Conservation (phyloP, 64 coral and sea anemone species). For the Acropora tenuis region DNA sequence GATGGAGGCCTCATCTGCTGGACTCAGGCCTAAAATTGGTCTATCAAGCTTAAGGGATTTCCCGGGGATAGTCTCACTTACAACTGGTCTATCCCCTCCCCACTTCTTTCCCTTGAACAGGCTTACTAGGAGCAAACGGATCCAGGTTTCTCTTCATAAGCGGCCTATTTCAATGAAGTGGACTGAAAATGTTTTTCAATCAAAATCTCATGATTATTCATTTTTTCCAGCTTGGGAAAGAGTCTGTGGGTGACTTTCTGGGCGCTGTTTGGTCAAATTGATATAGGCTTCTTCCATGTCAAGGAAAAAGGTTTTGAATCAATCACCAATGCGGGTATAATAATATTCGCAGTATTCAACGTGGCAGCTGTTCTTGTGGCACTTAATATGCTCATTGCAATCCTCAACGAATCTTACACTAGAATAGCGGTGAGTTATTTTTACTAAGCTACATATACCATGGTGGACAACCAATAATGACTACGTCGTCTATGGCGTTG, state of each 20-base stretch:
- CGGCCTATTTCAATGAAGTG: neutral
- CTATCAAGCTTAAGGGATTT: too few species aligned
- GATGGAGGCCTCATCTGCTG: too few species aligned
- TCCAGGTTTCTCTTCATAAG: too few species aligned
- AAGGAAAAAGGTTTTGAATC: neutral
- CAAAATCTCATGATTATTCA: neutral
- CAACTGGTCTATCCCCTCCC: too few species aligned
- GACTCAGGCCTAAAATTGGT: too few species aligned
- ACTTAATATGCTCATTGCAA: constrained; percentile 30
- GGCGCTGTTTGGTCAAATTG: constrained; percentile 19
- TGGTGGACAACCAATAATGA: too few species aligned
- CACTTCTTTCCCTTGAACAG: too few species aligned
- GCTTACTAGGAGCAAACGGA: too few species aligned
- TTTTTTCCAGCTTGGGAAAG: neutral
- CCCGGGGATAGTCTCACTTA: too few species aligned
- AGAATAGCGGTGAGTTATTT: neutral
- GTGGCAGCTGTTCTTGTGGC: constrained; percentile 26
- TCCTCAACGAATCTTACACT: constrained; percentile 34
- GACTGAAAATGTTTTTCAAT: neutral
- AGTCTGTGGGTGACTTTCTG: neutral
- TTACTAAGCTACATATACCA: too few species aligned
- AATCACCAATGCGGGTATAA: neutral
- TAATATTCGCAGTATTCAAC: constrained; percentile 8
- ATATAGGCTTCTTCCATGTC: neutral
- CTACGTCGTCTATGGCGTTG: too few species aligned